Base-by-base conservation (phyloP, 2,113 vertebrate genomes). In the Xenopus tropicalis region DNA sequence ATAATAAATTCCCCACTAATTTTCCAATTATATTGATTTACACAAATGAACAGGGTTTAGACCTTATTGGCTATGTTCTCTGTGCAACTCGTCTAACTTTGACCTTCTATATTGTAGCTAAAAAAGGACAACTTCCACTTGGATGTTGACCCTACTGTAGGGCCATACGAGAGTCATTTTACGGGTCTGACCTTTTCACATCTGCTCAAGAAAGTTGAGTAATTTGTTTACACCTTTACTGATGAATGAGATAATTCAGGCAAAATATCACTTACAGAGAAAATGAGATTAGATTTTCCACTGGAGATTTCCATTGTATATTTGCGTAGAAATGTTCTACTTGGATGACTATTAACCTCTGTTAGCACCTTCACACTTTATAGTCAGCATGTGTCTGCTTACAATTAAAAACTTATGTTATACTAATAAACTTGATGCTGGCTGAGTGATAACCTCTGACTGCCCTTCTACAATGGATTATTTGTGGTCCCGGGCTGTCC, bases 241-340 rank as follows among this genome's bases (percentile, higher is more conserved):
- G 48, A 54, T 10, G 25, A 69, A 62, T 54, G 73, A 69, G 8
- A 24, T 24, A 37, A 63, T 56, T 62, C 23, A 37, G 29, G 44
- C 25, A 54, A 69, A 75, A 69, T 69, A 21, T 22, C 51, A 71
- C 17, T 54, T 14, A 69, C 24, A 22, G 21, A 62, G 52, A 61
- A 67, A 37, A 69, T n/a, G n/a, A 63, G 61, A 75, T 61, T 69
- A 63, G 66, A 75, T 42, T 46, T 48, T 51, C 25, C 62, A 66
- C 46, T 63, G 46, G 66, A 75, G 57, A 52, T 67, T 63, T 69
- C 14, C n/a, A 14, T 43, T 51, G 43, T 69, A 25, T 61, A 63
- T 63, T 62, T 62, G 46, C 24, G 37, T 63, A 62, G 25, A 43
- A n/a, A 42, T 63, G 29, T 46, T 71, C 57, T 62, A 23, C 57